Base-by-base conservation (phyloP, 1,140 invertebrate genomes). In the Leptinotarsa defecta region DNA sequence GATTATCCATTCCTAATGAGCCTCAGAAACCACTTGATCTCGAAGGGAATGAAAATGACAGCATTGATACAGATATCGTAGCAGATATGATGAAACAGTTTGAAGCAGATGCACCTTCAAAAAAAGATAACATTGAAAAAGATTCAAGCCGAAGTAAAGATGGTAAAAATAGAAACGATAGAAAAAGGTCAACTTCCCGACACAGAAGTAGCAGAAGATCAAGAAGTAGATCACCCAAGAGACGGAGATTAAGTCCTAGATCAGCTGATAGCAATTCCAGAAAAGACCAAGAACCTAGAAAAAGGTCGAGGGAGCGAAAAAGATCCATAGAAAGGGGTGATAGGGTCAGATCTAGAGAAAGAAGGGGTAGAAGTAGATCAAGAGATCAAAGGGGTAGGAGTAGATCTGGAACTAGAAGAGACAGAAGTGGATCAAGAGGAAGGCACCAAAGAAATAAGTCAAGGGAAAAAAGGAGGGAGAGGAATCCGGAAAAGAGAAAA, bases 1-100 rank as follows among this genome's bases (percentile, higher is more conserved):
- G 92, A 19, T 86, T 99, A 43, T 95, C 96, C 0, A 87, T 98
- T 67, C 94, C 97, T 8, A 96, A 99, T 89, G 91, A 96, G 77
- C 89, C 89, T 61, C 87, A 87, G 72, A 88, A 85, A 65, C 24
- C 64, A 70, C 64, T 77, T 49, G 74, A 76, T 71, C 83, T 87
- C 73, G 27, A 86, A 82, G 78, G 86, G 82, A 17, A 67, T 11
- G 76, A 73, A 52, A 80, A 78, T 24, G 74, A 82, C 52, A 85
- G 82, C 74, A 85, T 86, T 82, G 89, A 89, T 82, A 86, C 88
- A 73, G 86, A 88, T 77, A 86, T 93, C 63, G 91, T 95, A 19
- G 91, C 93, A 81, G 91, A 94, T 84, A 92, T 94, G 62, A 96
- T 99, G 94, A 92, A 93, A 64, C 93, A 95, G 80, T 87, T 98